A percentile compares a stretch with the other conserved stretches of the same genome.
phyloP scores from a whole-genome alignment of 2,113 vertebrate species.

The Tichodroma muraria region DNA sequence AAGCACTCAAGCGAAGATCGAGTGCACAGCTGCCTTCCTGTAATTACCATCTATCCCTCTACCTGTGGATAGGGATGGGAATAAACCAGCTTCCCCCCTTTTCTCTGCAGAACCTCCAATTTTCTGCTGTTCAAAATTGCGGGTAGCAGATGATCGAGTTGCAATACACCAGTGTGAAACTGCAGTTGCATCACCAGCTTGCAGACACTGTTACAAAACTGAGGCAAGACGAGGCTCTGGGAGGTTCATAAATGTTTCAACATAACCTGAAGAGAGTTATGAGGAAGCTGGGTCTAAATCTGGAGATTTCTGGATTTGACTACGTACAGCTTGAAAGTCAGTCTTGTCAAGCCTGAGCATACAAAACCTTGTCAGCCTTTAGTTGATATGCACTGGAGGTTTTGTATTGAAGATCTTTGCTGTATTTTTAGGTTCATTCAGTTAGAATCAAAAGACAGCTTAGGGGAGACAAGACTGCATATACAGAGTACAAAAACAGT shows the following conservation, averaged over 20 bases:
- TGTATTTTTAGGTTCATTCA: conserved; percentile 38
- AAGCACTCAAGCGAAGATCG: neutral
- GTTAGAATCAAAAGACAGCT: conserved; percentile 26
- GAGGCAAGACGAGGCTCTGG: neutral
- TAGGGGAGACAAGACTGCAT: neutral
- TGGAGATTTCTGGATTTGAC: conserved; percentile 17
- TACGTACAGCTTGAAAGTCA: neutral
- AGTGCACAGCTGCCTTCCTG: neutral
- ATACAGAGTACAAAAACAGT: neutral
- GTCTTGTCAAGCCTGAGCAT: neutral
- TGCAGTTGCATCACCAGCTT: conserved; percentile 9
- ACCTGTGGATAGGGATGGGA: neutral
- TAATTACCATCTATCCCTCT: neutral
- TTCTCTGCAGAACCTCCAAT: neutral
- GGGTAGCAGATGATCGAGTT: neutral
- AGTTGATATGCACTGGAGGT: neutral
- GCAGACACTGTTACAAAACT: conserved; percentile 49
- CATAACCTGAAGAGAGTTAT: conserved; percentile 38
- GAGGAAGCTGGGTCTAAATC: conserved; percentile 1
- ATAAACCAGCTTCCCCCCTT: neutral
- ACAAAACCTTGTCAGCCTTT: conserved; percentile 3
- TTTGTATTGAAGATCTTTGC: neutral
- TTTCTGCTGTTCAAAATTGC: neutral
- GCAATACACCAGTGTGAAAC: neutral
- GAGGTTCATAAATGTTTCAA: conserved; percentile 45